Conservation (phyloP, 2,113 vertebrate genomes). For the Indicator indicator region DNA sequence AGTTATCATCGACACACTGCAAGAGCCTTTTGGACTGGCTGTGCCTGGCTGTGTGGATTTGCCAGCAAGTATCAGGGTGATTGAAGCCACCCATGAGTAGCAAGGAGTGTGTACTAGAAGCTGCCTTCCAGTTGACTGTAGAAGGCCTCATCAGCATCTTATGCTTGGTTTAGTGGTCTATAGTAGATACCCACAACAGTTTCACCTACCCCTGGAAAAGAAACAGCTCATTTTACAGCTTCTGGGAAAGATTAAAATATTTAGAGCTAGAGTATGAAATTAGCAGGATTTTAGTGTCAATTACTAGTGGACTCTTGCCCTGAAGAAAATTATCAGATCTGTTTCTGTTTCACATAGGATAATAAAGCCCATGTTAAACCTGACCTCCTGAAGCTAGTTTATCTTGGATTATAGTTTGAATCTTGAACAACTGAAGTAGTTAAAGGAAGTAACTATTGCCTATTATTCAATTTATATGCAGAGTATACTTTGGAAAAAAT, state of each 20-base stretch:
- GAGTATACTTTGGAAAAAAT: conserved; percentile 11
- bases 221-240: background rate
- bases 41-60: no score
- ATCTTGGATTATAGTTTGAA: conserved; percentile 55
- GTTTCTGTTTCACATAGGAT: conserved; percentile 8
- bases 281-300: background rate
- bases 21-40: no score
- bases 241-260: conserved; percentile 5
- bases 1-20: no score
- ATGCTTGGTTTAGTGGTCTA: no score
- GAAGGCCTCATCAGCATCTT: no score
- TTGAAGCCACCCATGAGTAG: no score
- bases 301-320: background rate
- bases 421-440: conserved; percentile 35
- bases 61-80: no score
- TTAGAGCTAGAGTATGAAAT: conserved; percentile 35
- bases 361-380: conserved; percentile 27
- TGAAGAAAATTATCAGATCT: conserved; percentile 20
- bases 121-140: no score
- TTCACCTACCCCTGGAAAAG: background rate
- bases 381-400: conserved; percentile 63
- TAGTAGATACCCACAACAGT: no score
- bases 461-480: background rate
- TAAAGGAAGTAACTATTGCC: conserved; percentile 49
- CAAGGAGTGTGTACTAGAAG: no score